Evolutionary conservation across 2,888 invertebrate species (phyloP).

Genomic region (Buathra laborator): DNA sequence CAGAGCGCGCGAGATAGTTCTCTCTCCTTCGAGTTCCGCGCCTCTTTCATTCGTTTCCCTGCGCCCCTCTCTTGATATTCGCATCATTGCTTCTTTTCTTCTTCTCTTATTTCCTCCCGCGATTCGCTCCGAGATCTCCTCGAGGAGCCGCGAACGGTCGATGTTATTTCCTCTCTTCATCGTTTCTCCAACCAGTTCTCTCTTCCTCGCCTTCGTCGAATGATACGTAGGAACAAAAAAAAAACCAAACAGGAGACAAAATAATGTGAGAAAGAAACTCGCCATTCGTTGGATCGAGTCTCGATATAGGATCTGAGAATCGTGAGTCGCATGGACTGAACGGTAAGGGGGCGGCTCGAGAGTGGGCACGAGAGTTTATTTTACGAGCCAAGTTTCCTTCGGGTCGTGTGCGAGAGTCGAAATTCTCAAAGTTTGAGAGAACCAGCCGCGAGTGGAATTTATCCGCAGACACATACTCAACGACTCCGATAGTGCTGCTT

Average conservation of each 20-base stretch:
- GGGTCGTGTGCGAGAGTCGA: constrained; percentile 64
- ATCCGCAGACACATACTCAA: constrained; percentile 64
- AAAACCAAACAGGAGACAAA: constrained; percentile 2
- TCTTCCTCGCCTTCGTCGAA: constrained; percentile 48
- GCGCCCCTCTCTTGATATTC: constrained; percentile 30
- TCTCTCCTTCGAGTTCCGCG: constrained; percentile 35
- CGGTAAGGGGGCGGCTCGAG: constrained; percentile 43
- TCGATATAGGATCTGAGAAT: constrained; percentile 50
- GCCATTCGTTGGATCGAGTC: constrained; percentile 63
- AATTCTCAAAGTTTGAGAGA: constrained; percentile 67
- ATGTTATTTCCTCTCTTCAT: constrained; percentile 65
- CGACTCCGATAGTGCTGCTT: constrained; percentile 42
- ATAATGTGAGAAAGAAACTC: constrained; percentile 40
- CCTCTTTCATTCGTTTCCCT: constrained; percentile 51
- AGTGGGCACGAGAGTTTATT: constrained; percentile 57
- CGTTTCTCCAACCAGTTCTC: constrained; percentile 20
- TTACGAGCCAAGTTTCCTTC: constrained; percentile 67
- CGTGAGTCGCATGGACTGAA: constrained; percentile 44
- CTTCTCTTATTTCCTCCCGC: constrained; percentile 35
- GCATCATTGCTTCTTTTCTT: constrained; percentile 43
- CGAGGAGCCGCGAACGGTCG: constrained; percentile 47
- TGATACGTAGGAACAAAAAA: constrained; percentile 49
- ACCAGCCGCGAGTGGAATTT: constrained; percentile 75
- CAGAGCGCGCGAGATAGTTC: constrained; percentile 54
- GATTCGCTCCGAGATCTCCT: constrained; percentile 5